Base-by-base conservation (phyloP, 2,888 invertebrate genomes). In the Lissocephala sabroskyi region DNA sequence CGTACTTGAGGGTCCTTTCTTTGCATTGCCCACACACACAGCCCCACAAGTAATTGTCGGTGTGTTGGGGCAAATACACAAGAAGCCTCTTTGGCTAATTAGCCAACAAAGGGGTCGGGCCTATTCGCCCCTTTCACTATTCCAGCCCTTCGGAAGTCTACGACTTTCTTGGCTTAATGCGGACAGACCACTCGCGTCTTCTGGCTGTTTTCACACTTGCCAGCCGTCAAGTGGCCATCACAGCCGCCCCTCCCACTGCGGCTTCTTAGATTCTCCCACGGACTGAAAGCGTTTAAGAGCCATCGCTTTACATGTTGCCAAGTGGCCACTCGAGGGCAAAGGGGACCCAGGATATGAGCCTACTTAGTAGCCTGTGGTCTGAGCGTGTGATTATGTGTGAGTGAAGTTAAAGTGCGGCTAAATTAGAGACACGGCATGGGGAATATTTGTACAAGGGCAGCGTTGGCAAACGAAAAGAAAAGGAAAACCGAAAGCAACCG, bases 41-140 rank as follows among this genome's bases (percentile, higher is more conserved):
- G 2, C 30, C 2, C 1, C 1, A 11, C 1, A 30, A 1, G 13
- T 26, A 9, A 4, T 26, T 30, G 3, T 30, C n/a, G 3, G 10
- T 30, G 30, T 23, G n/a, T n/a, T n/a, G n/a, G n/a, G n/a, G 23
- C 23, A 35, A 23, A 45, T 42, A 55, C 43, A 67, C 64, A 67
- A 62, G 16, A 65, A 50, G 55, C 45, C 70, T 68, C 77, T 73
- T 67, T 62, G 62, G 70, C 65, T 76, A 70, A 70, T 70, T 70
- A 70, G 74, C 65, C 54, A 57, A 54, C 62, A 64, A 45, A 67
- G 48, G 63, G 44, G 45, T n/a, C n/a, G n/a, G n/a, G n/a, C n/a
- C n/a, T n/a, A n/a, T n/a, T n/a, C n/a, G n/a, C n/a, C n/a, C n/a
- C n/a, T n/a, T n/a, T n/a, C n/a, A n/a, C n/a, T n/a, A 23, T 23